Evolutionary conservation across 2,797 vertebrate species (phyloP), one percentile per base, ranked within the genome.

Genomic region (Nasua narica): DNA sequence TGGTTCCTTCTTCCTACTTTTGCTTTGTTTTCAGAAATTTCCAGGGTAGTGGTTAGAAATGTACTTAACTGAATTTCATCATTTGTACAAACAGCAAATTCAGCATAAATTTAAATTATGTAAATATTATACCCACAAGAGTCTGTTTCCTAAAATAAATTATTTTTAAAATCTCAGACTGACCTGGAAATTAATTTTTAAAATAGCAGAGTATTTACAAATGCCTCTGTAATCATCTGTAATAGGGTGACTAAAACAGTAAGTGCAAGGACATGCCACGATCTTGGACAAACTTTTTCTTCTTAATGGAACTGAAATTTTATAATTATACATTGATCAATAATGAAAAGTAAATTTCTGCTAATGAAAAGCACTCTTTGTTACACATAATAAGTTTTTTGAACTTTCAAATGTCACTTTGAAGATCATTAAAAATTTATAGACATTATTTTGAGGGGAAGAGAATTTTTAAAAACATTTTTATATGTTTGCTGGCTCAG

Each of bases 11-110:
- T 88, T 76, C 46, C 21, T 90, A 48, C 58, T 88, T 94, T 81
- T 95, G 52, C 60, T 92, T 94, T 92, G 27, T 70, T 96, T 96
- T 77, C 52, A 90, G 85, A 95, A 82, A 92, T 89, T 78, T 96
- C 70, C 32, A 87, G 43, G 92, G 29, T 85, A 90, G 54, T 72
- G 43, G 14, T 9, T 76, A 76, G 52, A 93, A 91, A 93, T 86
- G 23, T 88, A 37, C 90, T 87, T 91, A 90, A 52, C 23, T 76
- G 10, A 48, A 70, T 54, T 27, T 82, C 40, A 72, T 92, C 77
- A 92, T 69, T 92, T 56, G 52, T 32, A 91, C 23, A 94, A 94
- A 90, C 32, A 89, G 37, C 67, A 96, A 74, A 93, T 65, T 95
- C 67, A 89, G 27, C 72, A 95, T 78, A 94, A 76, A 94, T 85